A percentile compares a stretch with the other conserved stretches of the same genome.
Conservation (phyloP, 2,888 invertebrate genomes). For the Sipha maydis region DNA sequence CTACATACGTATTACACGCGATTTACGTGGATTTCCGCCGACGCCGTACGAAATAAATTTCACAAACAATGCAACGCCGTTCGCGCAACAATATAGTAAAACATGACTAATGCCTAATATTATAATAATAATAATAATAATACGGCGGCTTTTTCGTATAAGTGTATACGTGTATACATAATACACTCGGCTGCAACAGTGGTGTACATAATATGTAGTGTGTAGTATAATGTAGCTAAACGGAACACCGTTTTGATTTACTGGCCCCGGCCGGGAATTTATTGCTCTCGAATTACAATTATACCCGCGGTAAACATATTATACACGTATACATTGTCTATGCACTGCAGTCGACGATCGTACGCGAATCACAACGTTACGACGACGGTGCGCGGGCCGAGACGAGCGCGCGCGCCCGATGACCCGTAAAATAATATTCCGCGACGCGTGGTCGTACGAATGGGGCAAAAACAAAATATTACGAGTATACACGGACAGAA, state of each 20-base stretch:
- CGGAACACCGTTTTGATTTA: slow-evolving; percentile 44
- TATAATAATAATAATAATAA: too few relatives aligned
- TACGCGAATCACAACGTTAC: background rate
- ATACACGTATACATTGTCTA: too few relatives aligned
- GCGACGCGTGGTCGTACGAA: background rate
- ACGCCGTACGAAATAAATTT: too few relatives aligned
- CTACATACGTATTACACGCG: too few relatives aligned
- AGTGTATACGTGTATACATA: background rate
- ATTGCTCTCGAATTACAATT: slow-evolving; percentile 47
- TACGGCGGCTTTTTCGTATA: background rate
- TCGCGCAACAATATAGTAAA: too few relatives aligned
- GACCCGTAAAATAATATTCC: too few relatives aligned
- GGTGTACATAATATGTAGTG: background rate
- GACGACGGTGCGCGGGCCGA: background rate
- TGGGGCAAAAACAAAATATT: background rate
- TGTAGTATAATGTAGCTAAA: background rate
- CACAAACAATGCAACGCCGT: too few relatives aligned
- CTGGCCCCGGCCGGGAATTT: slow-evolving; percentile 31
- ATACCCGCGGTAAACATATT: slow-evolving; percentile 28
- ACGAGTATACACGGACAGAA: too few relatives aligned
- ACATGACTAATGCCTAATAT: too few relatives aligned
- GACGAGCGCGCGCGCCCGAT: background rate
- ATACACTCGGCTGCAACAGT: too few relatives aligned
- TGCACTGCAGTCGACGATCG: background rate
- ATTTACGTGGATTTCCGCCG: too few relatives aligned